Evolutionary conservation across 2,888 invertebrate species (phyloP), one percentile per base, ranked within the genome.

Genomic region (Pteria penguin): DNA sequence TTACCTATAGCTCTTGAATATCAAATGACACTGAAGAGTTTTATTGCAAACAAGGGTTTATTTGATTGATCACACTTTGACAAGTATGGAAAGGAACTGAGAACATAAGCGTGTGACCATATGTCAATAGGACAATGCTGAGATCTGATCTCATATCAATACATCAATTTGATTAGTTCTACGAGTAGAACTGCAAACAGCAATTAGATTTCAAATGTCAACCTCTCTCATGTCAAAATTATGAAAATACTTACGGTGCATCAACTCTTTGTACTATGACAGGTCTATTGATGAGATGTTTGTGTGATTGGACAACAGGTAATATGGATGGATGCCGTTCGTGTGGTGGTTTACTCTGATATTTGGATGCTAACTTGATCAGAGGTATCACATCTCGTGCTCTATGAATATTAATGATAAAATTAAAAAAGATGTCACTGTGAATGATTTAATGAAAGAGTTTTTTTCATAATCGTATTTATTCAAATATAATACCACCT

Each of bases 331-430:
- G 72, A 58, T 79, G 82, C 27, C 81, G 66, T n/a, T 55, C 60
- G 27, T 70, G 72, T 24, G 68, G 55, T 29, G 68, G 24, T 32
- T 62, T 58, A 11, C 72, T 73, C 33, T 72, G 60, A 60, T 85
- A 82, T 4, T 75, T 74, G 69, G 78, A 60, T 1, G 82, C 88
- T 5, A 84, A 54, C 11, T 83, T 78, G 22, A 88, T 81, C 1
- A 86, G 63, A 27, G 77, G 80, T 58, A 89, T 66, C 18, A 88
- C 85, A 73, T 89, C 88, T 57, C 77, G 66, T 32, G 75, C 74
- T 65, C 85, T 85, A 72, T 27, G 72, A 78, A 32, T 57, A 45
- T 66, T 32, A 62, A 66, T 26, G 2, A 32, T 45, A 65, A 60
- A 18, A 3, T 27, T 58, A 18, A 14, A 61, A 52, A 11, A 66